A percentile compares a stretch with the other conserved stretches of the same genome.
Conservation (phyloP, 2,113 vertebrate genomes). For the Cololabis saira region DNA sequence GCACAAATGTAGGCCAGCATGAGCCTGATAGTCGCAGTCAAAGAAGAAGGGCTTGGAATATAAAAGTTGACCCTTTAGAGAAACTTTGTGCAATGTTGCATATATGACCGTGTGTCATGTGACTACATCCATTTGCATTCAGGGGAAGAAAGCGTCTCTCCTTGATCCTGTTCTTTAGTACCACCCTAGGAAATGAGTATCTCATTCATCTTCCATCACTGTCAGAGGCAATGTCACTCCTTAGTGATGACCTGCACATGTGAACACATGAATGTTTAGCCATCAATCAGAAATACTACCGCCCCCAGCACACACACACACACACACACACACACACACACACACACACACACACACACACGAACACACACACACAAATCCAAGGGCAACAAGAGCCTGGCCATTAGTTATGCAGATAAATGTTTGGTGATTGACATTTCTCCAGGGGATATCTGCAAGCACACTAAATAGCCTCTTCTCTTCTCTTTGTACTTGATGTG, state of each 20-base stretch:
- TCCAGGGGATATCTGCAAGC: constrained; percentile 33
- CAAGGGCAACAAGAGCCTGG: constrained; percentile 52
- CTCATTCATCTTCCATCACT: constrained; percentile 38
- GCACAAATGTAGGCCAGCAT: constrained; percentile 50
- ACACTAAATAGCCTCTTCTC: constrained; percentile 45
- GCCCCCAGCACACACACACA: neutral
- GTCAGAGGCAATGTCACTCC: constrained; percentile 48
- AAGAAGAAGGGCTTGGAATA: constrained; percentile 5
- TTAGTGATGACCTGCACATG: constrained; percentile 48
- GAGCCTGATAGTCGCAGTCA: constrained; percentile 36
- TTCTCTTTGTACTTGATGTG: constrained; percentile 37
- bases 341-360: neutral
- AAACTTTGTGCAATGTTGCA: constrained; percentile 32
- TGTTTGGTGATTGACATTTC: constrained; percentile 65
- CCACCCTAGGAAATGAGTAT: constrained; percentile 34
- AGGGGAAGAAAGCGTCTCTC: neutral
- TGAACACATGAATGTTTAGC: constrained; percentile 50
- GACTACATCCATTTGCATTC: constrained; percentile 44
- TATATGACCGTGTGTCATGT: constrained; percentile 23
- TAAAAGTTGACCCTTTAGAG: constrained; percentile 12
- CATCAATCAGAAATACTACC: constrained; percentile 55
- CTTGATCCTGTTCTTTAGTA: constrained; percentile 20
- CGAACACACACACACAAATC: constrained; percentile 19
- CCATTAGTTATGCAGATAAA: constrained; percentile 57
- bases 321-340: no score